phyloP scores from a whole-genome alignment of 2,797 vertebrate species.

The Chrysocyon brachyurus region DNA sequence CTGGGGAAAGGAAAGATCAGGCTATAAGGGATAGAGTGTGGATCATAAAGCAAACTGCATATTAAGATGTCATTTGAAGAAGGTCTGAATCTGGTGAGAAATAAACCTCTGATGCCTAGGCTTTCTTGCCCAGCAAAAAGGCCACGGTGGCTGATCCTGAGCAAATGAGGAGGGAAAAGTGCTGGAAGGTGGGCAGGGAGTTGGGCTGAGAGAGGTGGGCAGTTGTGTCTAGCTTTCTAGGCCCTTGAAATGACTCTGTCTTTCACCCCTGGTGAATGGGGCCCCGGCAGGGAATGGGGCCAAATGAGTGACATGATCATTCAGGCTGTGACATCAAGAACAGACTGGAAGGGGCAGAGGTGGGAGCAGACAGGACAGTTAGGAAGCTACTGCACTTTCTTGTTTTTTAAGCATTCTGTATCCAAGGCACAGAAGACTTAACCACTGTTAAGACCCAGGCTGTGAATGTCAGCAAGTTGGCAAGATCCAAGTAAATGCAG shows the following conservation, averaged over 20 bases:
- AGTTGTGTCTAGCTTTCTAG: background rate
- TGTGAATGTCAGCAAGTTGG: background rate
- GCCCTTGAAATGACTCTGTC: background rate
- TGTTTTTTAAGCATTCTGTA: background rate
- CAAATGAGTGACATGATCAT: background rate
- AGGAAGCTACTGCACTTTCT: background rate
- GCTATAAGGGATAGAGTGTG: background rate
- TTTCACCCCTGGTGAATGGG: background rate
- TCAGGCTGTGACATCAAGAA: background rate
- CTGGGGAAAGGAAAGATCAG: background rate
- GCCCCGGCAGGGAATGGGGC: background rate
- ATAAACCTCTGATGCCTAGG: background rate
- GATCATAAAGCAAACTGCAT: background rate
- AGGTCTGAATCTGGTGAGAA: background rate
- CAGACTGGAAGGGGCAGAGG: background rate
- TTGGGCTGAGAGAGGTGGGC: rapidly evolving
- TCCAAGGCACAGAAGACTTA: background rate
- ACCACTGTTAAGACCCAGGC: background rate
- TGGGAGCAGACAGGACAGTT: background rate
- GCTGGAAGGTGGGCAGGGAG: background rate
- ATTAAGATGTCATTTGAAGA: background rate
- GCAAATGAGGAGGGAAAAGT: background rate
- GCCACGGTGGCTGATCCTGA: background rate
- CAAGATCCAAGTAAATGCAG: background rate
- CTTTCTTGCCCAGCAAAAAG: background rate